phyloP scores from a whole-genome alignment of 2,888 invertebrate species.

The Platycheirus rosarum region DNA sequence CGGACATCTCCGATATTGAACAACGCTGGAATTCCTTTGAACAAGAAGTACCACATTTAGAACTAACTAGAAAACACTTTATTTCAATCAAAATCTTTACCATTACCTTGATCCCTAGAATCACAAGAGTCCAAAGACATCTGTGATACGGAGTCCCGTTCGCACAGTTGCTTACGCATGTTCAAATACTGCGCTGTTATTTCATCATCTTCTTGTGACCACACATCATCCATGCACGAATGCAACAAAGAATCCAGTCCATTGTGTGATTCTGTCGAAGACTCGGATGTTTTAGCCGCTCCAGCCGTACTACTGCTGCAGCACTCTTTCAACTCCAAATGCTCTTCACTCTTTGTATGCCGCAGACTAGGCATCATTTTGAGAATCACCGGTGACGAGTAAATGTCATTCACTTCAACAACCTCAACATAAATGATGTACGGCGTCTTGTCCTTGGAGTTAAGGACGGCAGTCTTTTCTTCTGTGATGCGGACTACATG shows the following conservation, averaged over 20 bases:
- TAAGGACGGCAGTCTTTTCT: conserved; percentile 98
- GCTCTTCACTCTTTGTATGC: conserved; percentile 97
- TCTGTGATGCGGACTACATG: conserved; percentile 98
- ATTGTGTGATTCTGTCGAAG: conserved; percentile 69
- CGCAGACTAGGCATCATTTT: conserved; percentile 93
- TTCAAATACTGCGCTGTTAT: conserved; percentile 90
- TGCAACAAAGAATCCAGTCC: conserved; percentile 81
- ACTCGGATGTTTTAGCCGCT: conserved; percentile 68
- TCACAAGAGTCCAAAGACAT: conserved; percentile 93
- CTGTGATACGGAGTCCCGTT: conserved; percentile 94
- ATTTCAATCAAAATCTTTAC: conserved; percentile 34
- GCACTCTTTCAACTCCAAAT: conserved; percentile 84
- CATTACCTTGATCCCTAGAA: conserved; percentile 85
- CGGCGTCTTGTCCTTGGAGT: conserved; percentile 95
- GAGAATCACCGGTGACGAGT: conserved; percentile 93
- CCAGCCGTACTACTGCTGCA: conserved; percentile 58
- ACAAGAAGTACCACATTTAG: conserved; percentile 17
- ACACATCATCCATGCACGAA: conserved; percentile 86
- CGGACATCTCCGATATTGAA: conserved; percentile 83
- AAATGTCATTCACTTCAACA: conserved; percentile 91
- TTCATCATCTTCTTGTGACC: conserved; percentile 99
- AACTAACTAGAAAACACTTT: not conserved
- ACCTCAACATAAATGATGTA: conserved; percentile 99
- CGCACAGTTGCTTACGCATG: conserved; percentile 85
- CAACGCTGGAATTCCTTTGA: conserved; percentile 79